Conservation (phyloP, 1,140 invertebrate genomes). For the Hirudo medicinalis region DNA sequence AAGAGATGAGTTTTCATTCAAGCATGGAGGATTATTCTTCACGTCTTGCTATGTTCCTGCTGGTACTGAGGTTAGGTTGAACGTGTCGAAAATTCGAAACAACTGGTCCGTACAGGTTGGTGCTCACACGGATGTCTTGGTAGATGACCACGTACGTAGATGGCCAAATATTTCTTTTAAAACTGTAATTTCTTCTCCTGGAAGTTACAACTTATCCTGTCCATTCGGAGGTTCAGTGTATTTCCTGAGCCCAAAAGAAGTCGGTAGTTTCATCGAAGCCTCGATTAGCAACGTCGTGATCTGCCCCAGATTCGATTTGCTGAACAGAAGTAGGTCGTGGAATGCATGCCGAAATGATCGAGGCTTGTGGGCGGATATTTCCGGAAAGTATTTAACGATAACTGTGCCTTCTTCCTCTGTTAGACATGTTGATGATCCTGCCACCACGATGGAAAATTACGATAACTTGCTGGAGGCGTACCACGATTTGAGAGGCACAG, state of each 20-base stretch:
- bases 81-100: not conserved
- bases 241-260: slow-evolving; percentile 14
- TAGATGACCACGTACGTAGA: not conserved
- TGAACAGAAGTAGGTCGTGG: slow-evolving; percentile 13
- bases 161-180: not conserved
- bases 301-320: slow-evolving; percentile 14
- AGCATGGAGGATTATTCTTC: not conserved
- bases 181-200: not conserved
- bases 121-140: not conserved
- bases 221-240: slow-evolving; percentile 21
- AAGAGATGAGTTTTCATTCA: not conserved
- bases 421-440: slow-evolving; percentile 12
- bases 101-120: not conserved
- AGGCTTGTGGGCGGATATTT: slow-evolving; percentile 27
- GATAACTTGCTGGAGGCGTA: slow-evolving; percentile 24
- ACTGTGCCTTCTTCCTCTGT: slow-evolving; percentile 10
- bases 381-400: slow-evolving; percentile 25
- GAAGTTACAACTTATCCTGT: not conserved
- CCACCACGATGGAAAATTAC: slow-evolving; percentile 23
- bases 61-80: not conserved
- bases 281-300: slow-evolving; percentile 16
- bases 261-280: not conserved
- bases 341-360: slow-evolving; percentile 14
- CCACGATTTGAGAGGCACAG: slow-evolving; percentile 23
- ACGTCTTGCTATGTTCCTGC: slow-evolving; percentile 15